phyloP scores from a whole-genome alignment of 2,113 vertebrate genomes.

The Pica pica region DNA sequence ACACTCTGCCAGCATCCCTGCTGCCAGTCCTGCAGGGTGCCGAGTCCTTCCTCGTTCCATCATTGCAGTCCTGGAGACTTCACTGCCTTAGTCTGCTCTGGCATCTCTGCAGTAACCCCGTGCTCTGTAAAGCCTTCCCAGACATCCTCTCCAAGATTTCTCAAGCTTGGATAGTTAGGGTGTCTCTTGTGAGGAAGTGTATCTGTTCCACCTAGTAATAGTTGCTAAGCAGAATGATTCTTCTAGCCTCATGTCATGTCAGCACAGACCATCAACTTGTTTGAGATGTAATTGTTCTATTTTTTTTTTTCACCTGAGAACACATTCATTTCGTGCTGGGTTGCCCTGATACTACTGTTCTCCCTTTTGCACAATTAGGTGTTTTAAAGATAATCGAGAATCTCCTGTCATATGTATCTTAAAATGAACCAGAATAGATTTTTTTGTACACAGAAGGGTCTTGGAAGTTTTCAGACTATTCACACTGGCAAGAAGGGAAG shows the following conservation, averaged over 20 bases:
- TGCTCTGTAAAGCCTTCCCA: not conserved
- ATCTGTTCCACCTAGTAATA: constrained; percentile 48
- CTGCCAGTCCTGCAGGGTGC: not conserved
- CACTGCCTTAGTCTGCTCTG: not conserved
- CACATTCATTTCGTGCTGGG: rapidly evolving
- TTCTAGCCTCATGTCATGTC: not conserved
- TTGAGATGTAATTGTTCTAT: not conserved
- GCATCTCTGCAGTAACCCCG: not conserved
- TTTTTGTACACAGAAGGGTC: not conserved
- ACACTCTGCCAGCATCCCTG: not conserved
- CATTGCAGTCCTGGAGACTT: not conserved
- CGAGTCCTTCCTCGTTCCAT: not conserved
- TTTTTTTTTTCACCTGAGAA: not conserved
- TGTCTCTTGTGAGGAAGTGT: constrained; percentile 33
- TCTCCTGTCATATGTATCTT: not conserved
- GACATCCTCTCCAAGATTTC: not conserved
- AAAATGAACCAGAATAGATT: not conserved
- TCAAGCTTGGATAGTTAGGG: not conserved
- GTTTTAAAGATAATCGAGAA: not conserved
- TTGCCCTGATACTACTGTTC: not conserved
- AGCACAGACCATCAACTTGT: not conserved
- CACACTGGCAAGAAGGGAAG: not conserved
- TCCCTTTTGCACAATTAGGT: not conserved
- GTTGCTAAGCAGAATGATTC: constrained; percentile 30
- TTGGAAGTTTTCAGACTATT: not conserved